phyloP scores from a whole-genome alignment of 2,888 invertebrate genomes.

The Colostygia pectinataria region DNA sequence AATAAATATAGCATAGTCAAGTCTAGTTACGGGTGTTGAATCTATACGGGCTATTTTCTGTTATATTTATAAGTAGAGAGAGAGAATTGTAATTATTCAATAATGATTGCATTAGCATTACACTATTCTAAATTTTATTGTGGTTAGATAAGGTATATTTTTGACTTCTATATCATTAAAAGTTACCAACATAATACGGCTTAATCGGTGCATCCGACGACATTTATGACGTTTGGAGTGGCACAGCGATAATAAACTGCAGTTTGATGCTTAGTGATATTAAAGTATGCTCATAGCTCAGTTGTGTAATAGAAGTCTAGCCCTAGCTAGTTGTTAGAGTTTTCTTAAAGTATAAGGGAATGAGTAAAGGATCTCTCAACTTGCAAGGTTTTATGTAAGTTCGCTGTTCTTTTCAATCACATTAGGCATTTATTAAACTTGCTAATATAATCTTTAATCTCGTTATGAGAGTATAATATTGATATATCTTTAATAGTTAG shows the following conservation, averaged over 20 bases:
- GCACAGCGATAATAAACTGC: conserved; percentile 40
- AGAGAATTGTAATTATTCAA: conserved; percentile 54
- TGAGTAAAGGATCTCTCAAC: conserved; percentile 49
- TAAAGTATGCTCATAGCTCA: conserved; percentile 77
- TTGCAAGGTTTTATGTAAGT: conserved; percentile 24
- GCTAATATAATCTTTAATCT: conserved; percentile 13
- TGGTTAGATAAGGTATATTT: conserved; percentile 63
- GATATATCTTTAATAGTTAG: conserved; percentile 23
- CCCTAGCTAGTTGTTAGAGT: conserved; percentile 73
- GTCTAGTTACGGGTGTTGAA: conserved; percentile 30
- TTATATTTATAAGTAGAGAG: conserved; percentile 61
- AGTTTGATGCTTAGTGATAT: conserved; percentile 75
- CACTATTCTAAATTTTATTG: conserved; percentile 65
- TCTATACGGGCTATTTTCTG: conserved; percentile 42
- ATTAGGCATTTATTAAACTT: conserved; percentile 14
- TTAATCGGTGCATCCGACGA: conserved; percentile 56
- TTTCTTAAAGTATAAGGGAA: conserved; percentile 50
- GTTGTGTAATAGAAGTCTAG: conserved; percentile 77
- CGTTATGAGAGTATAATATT: conserved; percentile 19
- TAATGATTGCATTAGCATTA: conserved; percentile 54
- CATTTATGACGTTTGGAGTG: conserved; percentile 45
- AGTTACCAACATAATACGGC: conserved; percentile 56
- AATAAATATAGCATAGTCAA: conserved; percentile 57
- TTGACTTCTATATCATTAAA: conserved; percentile 53
- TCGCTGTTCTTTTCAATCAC: conserved; percentile 17